phyloP scores from a whole-genome alignment of 2,113 vertebrate species.

The Sterna hirundo region DNA sequence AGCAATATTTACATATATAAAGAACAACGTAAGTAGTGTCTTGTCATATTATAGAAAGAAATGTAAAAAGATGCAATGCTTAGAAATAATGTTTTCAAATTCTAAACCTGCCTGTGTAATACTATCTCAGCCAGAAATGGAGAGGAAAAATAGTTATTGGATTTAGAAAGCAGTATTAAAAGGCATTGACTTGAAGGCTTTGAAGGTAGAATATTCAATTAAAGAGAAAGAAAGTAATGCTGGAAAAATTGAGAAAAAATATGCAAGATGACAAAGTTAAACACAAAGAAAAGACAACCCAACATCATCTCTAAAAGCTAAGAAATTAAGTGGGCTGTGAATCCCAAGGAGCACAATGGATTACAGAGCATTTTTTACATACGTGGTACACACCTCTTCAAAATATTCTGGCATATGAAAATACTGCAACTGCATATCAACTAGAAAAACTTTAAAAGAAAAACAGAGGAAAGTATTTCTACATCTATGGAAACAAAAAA shows the following conservation, averaged over 20 bases:
- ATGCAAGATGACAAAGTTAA: not conserved
- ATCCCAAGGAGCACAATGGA: not conserved
- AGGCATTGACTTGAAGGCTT: not conserved
- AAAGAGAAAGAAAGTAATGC: not conserved
- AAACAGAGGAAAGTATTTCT: no score
- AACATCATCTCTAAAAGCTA: not conserved
- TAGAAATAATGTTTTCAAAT: not conserved
- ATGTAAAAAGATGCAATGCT: not conserved
- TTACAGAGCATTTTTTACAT: not conserved
- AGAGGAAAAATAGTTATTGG: not conserved
- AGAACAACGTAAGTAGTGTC: not conserved
- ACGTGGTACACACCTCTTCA: no score
- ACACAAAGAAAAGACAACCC: not conserved
- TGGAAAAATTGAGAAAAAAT: not conserved
- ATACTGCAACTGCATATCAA: no score
- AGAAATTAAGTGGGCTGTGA: not conserved
- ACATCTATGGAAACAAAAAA: no score
- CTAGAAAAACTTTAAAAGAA: no score
- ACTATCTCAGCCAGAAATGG: not conserved
- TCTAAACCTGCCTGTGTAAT: not conserved
- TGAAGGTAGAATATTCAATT: not conserved
- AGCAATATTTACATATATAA: no score
- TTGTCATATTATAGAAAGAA: not conserved
- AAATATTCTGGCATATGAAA: no score
- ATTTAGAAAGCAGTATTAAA: not conserved